These are phyloP conservation scores for Anabacerthia variegaticeps DNA, from an alignment of 2,797 vertebrate genomes.

Conservation along the genomic window DNA sequence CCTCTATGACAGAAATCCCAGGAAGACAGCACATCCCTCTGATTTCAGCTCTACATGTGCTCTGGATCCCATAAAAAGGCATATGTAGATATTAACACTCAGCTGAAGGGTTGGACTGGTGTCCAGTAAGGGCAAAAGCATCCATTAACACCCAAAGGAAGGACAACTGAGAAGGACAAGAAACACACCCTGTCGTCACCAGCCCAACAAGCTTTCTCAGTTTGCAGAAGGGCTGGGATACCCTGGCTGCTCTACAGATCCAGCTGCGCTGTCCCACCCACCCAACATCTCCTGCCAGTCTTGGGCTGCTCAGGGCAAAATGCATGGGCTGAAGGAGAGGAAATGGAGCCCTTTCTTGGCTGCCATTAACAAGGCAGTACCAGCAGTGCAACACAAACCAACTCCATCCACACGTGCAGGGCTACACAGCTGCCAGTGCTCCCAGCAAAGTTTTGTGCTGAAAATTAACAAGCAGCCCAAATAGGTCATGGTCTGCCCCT, in stretches of 20 bases:
- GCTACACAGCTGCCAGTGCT: neutral
- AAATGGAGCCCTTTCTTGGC: neutral
- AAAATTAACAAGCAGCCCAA: neutral
- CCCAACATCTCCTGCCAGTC: neutral
- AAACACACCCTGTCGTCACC: neutral
- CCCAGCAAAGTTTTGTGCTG: neutral
- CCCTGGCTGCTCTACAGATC: neutral
- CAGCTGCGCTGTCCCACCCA: neutral
- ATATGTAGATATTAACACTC: neutral
- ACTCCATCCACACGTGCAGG: neutral
- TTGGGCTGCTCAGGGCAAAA: neutral
- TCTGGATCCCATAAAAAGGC: neutral
- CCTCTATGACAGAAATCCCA: conserved; percentile 40
- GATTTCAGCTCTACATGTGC: neutral
- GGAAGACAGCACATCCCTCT: conserved; percentile 16
- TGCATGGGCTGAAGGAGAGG: neutral
- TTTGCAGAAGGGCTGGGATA: neutral
- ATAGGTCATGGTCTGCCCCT: neutral
- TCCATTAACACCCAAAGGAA: neutral
- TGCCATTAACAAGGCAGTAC: neutral
- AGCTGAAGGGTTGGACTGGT: neutral
- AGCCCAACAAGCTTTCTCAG: neutral
- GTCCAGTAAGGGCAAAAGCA: neutral
- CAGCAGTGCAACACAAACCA: neutral
- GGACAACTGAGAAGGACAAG: neutral